phyloP scores from a whole-genome alignment of 2,888 invertebrate species.

The Hydraecia micacea region DNA sequence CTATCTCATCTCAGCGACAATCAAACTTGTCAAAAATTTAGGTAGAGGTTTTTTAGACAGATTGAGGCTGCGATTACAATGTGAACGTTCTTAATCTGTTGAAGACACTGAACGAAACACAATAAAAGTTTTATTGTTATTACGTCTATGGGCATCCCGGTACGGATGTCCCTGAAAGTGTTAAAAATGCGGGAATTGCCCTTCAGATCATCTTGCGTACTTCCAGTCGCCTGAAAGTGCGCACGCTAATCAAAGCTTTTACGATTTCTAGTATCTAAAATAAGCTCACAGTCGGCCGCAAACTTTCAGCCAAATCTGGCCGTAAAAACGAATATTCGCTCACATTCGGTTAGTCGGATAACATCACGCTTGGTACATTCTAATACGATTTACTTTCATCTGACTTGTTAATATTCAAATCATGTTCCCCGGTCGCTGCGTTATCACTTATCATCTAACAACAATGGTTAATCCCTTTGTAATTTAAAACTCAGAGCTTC shows the following conservation, averaged over 20 bases:
- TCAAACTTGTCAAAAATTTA: not conserved
- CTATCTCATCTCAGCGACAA: not conserved
- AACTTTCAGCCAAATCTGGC: slow-evolving; percentile 31
- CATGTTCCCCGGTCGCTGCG: slow-evolving; percentile 44
- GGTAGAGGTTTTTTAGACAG: not conserved
- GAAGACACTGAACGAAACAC: not conserved
- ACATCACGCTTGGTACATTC: slow-evolving; percentile 65
- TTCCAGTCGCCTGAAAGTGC: not conserved
- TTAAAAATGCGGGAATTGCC: not conserved
- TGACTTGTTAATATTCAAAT: slow-evolving; percentile 57
- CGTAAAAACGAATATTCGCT: slow-evolving; percentile 40
- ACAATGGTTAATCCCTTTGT: slow-evolving; percentile 55
- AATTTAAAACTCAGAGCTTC: slow-evolving; percentile 49
- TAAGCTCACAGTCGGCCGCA: not conserved
- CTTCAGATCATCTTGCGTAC: not conserved
- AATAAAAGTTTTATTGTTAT: not conserved
- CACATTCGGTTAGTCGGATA: slow-evolving; percentile 36
- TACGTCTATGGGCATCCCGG: not conserved
- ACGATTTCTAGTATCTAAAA: not conserved
- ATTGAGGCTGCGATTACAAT: not conserved
- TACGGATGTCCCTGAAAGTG: not conserved
- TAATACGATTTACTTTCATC: slow-evolving; percentile 57
- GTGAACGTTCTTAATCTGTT: not conserved
- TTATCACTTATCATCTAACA: slow-evolving; percentile 51
- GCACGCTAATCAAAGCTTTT: not conserved